Base-by-base conservation (phyloP, 2,888 invertebrate species). In the Idaea biselata region DNA sequence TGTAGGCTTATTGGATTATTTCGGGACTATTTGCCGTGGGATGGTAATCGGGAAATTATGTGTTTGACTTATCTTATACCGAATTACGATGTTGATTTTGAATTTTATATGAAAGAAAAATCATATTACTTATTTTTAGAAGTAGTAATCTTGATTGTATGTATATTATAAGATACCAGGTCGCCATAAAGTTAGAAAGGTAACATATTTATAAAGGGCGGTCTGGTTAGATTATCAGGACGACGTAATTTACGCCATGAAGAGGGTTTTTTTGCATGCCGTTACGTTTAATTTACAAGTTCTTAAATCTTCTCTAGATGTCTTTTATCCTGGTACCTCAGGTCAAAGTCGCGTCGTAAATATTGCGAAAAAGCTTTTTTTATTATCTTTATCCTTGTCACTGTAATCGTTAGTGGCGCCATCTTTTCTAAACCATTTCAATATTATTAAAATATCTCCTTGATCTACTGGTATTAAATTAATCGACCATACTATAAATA, bases 211-310 rank as follows among this genome's bases (percentile, higher is more conserved):
- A 73, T 70, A 75, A n/a, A n/a, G n/a, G n/a, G n/a, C n/a, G 73
- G 68, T 71, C 76, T 75, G 77, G 73, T 77, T 75, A 73, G 77
- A 77, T 79, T 78, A 79, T 82, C 80, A 77, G 76, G 76, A 77
- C 73, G 77, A 60, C 25, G 78, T 79, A 80, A 82, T 80, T 76
- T 81, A 77, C 74, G 69, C 71, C 68, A 73, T 86, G 88, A 88
- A 81, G 78, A 87, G 87, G 88, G 88, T 86, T 77, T 77, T 69
- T 77, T 82, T 83, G 77, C 80, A 75, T 75, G 73, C 71, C 77
- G 75, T 77, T 80, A 76, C 77, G 75, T 82, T 78, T 82, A 77
- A 87, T 83, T 82, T 83, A 81, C 76, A 75, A 72, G 75, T 74
- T 70, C 75, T 72, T 44, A 76, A 78, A 78, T 76, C 79, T 77